These are phyloP conservation scores for Mustela nigripes DNA, from an alignment of 2,113 vertebrate species.

Conservation along the genomic window DNA sequence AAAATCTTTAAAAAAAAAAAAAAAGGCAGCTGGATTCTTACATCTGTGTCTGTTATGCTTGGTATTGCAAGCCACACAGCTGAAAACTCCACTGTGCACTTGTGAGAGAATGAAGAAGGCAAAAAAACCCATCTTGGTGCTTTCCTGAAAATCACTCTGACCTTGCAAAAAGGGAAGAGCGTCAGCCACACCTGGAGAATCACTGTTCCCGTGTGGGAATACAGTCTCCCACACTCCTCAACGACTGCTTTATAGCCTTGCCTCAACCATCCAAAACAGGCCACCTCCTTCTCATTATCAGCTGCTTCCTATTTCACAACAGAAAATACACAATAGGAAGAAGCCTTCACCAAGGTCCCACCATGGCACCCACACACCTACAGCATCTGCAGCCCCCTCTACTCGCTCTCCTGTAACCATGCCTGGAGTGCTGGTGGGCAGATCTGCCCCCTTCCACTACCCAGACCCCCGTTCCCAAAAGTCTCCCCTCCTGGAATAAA, in stretches of 20 bases:
- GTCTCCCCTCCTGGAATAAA: neutral
- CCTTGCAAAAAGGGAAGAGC: neutral
- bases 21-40: neutral
- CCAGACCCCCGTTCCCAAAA: neutral
- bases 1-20: too few species aligned
- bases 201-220: neutral
- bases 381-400: neutral
- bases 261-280: neutral
- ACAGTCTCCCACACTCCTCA: neutral
- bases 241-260: neutral
- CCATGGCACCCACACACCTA: neutral
- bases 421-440: neutral
- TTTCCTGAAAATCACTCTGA: constrained; percentile 4
- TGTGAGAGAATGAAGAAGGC: neutral
- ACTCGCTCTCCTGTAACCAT: neutral
- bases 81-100: neutral
- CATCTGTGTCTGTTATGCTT: neutral
- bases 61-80: neutral
- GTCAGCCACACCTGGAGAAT: neutral
- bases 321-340: neutral
- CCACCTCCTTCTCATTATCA: neutral
- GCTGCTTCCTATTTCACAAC: neutral
- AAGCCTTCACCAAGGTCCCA: neutral
- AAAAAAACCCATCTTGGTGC: neutral
- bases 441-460: neutral